phyloP scores from a whole-genome alignment of 2,113 vertebrate species.

The Tretioscincus oriximinensis region DNA sequence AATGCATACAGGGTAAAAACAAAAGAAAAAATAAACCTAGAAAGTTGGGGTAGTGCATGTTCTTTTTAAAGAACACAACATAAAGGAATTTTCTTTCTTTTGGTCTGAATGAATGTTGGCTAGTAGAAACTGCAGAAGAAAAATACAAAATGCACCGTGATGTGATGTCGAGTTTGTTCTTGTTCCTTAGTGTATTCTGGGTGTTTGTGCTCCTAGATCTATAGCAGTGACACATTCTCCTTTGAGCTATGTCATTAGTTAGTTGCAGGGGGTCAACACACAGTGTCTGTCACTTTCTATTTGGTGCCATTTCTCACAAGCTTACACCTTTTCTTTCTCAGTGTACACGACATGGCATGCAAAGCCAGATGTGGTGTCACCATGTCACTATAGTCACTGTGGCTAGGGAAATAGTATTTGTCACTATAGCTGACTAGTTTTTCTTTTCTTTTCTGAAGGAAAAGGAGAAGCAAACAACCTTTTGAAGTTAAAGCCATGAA shows the following conservation, averaged over 20 bases:
- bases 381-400: conserved; percentile 8
- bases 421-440: background rate
- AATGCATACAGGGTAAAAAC: background rate
- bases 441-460: background rate
- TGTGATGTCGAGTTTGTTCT: background rate
- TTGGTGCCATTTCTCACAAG: background rate
- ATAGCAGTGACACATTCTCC: background rate
- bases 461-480: conserved; percentile 1
- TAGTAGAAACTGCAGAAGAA: background rate
- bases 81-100: background rate
- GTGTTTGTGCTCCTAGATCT: conserved; percentile 12
- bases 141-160: background rate
- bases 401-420: conserved; percentile 5
- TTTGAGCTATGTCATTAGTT: conserved; percentile 11
- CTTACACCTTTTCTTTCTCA: conserved; percentile 5
- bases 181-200: background rate
- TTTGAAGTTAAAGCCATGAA: background rate
- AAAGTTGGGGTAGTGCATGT: too few relatives aligned
- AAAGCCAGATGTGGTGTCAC: conserved; percentile 10
- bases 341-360: background rate
- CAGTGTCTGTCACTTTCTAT: background rate
- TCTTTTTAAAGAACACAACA: background rate
- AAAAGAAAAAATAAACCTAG: background rate
- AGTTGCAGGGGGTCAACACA: background rate
- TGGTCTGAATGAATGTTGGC: background rate